These are phyloP conservation scores for Microcebus lehilahytsara DNA, from an alignment of 2,113 vertebrate species.

Conservation along the genomic window DNA sequence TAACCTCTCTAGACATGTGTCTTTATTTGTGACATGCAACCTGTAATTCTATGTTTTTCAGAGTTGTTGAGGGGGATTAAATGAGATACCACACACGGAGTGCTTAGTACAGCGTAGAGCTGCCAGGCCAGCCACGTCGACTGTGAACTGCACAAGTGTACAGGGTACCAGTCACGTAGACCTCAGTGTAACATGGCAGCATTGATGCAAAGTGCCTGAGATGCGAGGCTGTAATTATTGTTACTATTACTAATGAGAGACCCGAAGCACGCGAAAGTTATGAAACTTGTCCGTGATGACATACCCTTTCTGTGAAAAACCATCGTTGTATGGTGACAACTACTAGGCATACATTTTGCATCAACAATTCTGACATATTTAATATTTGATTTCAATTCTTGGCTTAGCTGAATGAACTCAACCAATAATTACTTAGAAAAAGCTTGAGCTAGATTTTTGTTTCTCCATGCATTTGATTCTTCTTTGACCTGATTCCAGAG, in stretches of 20 bases:
- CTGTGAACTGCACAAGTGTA: not conserved
- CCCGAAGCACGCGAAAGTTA: not conserved
- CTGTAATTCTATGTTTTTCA: not conserved
- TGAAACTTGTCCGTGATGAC: not conserved
- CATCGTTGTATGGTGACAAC: not conserved
- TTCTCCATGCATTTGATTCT: slow-evolving; percentile 16
- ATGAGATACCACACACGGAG: not conserved
- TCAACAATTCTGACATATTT: not conserved
- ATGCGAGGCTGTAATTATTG: not conserved
- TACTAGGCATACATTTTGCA: not conserved
- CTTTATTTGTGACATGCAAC: not conserved
- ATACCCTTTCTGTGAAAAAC: not conserved
- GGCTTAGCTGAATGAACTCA: not conserved
- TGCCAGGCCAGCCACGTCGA: not conserved
- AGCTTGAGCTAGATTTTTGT: not conserved
- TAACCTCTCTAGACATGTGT: not conserved
- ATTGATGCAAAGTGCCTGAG: not conserved
- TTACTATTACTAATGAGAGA: not conserved
- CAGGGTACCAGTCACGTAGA: not conserved
- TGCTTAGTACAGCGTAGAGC: not conserved
- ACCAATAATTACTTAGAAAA: not conserved
- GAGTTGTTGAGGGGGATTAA: not conserved
- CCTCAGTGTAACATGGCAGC: not conserved
- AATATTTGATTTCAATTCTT: not conserved
- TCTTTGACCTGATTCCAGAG: not conserved